These are phyloP conservation scores for Trachymyrmex cornetzi DNA, from an alignment of 1,140 invertebrate species.

Conservation along the genomic window DNA sequence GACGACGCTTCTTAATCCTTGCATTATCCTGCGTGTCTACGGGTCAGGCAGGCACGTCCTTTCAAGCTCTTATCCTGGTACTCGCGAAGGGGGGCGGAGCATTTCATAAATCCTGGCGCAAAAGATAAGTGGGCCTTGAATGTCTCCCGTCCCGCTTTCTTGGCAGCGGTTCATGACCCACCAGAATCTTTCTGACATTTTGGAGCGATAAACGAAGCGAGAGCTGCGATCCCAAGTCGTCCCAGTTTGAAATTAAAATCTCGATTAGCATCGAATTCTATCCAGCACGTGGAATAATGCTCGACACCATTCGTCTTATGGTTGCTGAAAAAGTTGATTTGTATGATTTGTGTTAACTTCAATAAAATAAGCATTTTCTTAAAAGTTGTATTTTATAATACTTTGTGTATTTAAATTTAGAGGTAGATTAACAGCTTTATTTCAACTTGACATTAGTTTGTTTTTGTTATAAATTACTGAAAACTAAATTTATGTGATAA, in stretches of 20 bases:
- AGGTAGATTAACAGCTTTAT: background rate
- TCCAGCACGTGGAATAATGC: background rate
- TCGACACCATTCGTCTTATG: background rate
- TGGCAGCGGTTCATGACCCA: conserved; percentile 42
- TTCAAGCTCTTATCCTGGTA: conserved; percentile 67
- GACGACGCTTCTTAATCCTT: conserved; percentile 64
- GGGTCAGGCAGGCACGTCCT: conserved; percentile 66
- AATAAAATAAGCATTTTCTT: background rate
- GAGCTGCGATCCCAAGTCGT: background rate
- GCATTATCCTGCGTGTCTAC: conserved; percentile 72
- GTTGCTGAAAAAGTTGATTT: background rate
- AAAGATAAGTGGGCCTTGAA: conserved; percentile 74
- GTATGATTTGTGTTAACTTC: background rate
- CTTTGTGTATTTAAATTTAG: background rate
- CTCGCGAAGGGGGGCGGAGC: conserved; percentile 47
- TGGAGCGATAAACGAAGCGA: conserved; percentile 50
- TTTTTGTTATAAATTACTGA: background rate
- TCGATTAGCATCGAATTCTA: conserved; percentile 41
- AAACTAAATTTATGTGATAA: background rate
- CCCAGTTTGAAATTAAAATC: conserved; percentile 38
- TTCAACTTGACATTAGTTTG: background rate
- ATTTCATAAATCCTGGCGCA: conserved; percentile 72
- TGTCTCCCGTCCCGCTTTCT: conserved; percentile 60
- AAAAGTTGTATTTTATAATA: background rate
- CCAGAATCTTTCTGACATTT: conserved; percentile 51